Conservation (phyloP, 2,888 invertebrate species). For the Metallyticus violacea region DNA sequence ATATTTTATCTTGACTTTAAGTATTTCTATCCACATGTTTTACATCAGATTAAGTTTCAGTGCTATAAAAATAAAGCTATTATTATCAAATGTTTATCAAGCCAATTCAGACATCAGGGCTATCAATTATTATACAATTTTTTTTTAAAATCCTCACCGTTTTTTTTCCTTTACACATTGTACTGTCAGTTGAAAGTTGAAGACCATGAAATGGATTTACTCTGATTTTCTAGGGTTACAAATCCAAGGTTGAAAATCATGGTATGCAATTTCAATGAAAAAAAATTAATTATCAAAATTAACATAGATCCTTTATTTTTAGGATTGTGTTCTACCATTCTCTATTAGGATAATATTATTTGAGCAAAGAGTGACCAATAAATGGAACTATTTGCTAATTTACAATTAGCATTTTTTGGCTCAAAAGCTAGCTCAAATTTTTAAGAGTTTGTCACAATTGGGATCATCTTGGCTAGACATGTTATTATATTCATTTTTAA, state of each 20-base stretch:
- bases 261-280: neutral
- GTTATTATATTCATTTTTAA: neutral
- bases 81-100: neutral
- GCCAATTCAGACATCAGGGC: neutral
- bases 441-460: neutral
- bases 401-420: neutral
- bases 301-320: neutral
- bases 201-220: neutral
- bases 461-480: neutral
- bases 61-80: neutral
- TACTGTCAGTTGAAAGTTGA: neutral
- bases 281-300: conserved; percentile 1
- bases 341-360: conserved; percentile 43
- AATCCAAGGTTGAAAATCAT: conserved; percentile 37
- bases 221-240: conserved; percentile 39
- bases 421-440: neutral
- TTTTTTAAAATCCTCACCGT: neutral
- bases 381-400: neutral
- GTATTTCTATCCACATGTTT: neutral
- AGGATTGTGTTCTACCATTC: neutral
- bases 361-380: conserved; percentile 25
- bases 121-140: neutral
- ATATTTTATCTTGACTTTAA: neutral
- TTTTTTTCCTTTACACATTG: neutral
- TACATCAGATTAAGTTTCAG: neutral